Conservation (phyloP, 30 jellyfish, hydroid and myxozoan species). For the Phacellophora camtschatica region DNA sequence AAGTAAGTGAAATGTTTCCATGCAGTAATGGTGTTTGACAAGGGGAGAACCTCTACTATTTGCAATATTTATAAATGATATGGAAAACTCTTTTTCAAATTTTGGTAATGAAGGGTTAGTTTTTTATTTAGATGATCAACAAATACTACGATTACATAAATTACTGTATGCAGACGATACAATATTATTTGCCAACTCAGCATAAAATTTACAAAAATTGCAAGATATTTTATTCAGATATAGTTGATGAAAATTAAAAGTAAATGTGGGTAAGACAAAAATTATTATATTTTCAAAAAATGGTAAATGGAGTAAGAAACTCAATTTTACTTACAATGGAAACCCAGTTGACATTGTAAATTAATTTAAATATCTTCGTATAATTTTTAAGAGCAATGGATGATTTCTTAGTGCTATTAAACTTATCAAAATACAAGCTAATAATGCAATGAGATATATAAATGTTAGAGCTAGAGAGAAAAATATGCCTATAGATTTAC, state of each 20-base stretch:
- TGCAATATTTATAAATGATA: neutral
- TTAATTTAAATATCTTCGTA: neutral
- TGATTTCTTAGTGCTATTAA: slow-evolving; percentile 14
- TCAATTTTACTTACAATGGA: neutral
- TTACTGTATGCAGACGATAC: neutral
- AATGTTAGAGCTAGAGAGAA: neutral
- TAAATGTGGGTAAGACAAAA: neutral
- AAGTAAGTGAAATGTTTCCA: neutral
- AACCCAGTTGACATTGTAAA: neutral
- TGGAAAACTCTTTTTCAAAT: neutral
- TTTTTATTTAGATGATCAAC: neutral
- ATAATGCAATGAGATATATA: slow-evolving; percentile 16
- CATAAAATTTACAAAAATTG: neutral
- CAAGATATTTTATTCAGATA: neutral
- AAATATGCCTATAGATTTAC: slow-evolving; percentile 3
- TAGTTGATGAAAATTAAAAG: neutral
- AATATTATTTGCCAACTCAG: neutral
- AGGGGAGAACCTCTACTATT: slow-evolving; percentile 6
- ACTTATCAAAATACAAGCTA: slow-evolving; percentile 8
- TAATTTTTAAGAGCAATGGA: slow-evolving; percentile 7
- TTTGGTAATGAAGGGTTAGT: neutral
- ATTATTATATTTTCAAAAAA: slow-evolving; percentile 4
- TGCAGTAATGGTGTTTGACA: slow-evolving; percentile 11
- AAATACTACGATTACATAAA: neutral
- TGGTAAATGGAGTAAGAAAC: neutral